These are phyloP conservation scores for Sminthopsis crassicaudata DNA, from an alignment of 2,113 vertebrate genomes.

Conservation along the genomic window DNA sequence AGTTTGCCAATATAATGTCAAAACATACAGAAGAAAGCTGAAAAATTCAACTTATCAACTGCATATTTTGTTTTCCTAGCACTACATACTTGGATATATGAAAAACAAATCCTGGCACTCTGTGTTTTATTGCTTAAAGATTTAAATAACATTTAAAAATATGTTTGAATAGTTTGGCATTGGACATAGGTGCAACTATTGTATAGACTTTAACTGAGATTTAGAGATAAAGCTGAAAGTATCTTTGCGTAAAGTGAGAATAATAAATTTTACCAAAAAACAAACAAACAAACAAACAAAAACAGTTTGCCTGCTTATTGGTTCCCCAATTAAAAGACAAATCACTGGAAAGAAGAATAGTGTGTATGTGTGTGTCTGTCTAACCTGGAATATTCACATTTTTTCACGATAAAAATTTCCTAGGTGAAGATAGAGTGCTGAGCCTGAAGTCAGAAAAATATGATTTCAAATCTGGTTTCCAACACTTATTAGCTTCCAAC, in stretches of 20 bases:
- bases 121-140: neutral
- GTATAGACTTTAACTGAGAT: neutral
- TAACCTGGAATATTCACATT: neutral
- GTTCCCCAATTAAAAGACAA: neutral
- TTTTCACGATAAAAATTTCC: neutral
- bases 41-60: neutral
- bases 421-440: neutral
- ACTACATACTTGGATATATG: neutral
- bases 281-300: neutral
- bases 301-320: neutral
- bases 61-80: neutral
- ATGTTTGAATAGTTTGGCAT: neutral
- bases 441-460: neutral
- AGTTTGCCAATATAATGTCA: neutral
- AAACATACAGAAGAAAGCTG: neutral
- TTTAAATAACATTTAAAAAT: neutral
- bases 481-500: slow-evolving; percentile 15
- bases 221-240: slow-evolving; percentile 24
- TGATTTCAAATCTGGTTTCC: slow-evolving; percentile 25
- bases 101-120: neutral
- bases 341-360: neutral
- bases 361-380: neutral
- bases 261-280: slow-evolving; percentile 1
- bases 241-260: neutral
- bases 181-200: neutral